Base-by-base conservation (phyloP, 1,140 invertebrate genomes). In the Camponotus pennsylvanicus region DNA sequence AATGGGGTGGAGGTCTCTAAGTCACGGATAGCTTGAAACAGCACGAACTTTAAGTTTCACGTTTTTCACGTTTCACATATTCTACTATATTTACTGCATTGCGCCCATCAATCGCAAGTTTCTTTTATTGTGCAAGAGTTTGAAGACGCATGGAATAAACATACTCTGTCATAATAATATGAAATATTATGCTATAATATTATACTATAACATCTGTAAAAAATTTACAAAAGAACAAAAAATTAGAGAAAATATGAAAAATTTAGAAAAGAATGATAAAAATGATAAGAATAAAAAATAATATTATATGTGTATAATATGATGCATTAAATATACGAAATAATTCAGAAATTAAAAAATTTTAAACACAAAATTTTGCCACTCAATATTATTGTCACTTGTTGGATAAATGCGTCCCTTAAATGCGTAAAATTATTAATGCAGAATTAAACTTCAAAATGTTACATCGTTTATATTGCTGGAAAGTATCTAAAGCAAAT, bases 1-100 rank as follows among this genome's bases (percentile, higher is more conserved):
- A 87, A 87, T 57, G 27, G 82, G 86, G 79, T 86, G 73, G 66
- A 57, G 61, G 67, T 77, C 73, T 79, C 32, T 59, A 76, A 57
- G 82, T 84, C 77, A 78, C 73, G 55, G 69, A 85, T 85, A 80
- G 49, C 70, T 90, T 77, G 59, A 70, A 86, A 88, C 82, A 42
- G 42, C 37, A 42, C 70, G 45, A 32, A n/a, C 57, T 34, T 63
- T n/a, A 82, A 49, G 45, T 49, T 49, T 49, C 13, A 64, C 45
- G 45, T 49, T 49, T 49, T 49, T 49, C 3, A 49, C 32, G 18
- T 52, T 40, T 73, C 18, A 37, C 59, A 52, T 52, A 73, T 73
- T 4, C 45, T 37, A 42, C 66, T 57, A 59, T 88, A 80, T 86
- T 75, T 88, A 79, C 52, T n/a, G 0, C 7, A n/a, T 37, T 52